phyloP scores from a whole-genome alignment of 30 jellyfish, hydroid and myxozoan genomes.

The Aurelia aurita region DNA sequence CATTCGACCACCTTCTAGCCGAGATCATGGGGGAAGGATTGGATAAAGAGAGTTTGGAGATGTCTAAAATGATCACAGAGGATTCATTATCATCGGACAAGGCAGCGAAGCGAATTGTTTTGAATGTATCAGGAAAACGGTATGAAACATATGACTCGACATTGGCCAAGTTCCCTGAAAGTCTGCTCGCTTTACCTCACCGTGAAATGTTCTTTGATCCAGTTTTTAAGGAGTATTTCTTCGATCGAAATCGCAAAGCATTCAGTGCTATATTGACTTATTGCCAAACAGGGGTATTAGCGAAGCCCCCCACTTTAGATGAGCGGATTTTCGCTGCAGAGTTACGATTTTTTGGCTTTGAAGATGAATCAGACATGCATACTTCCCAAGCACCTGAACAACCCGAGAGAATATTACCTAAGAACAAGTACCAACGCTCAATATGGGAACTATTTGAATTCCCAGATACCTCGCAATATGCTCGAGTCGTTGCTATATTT shows the following conservation, averaged over 20 bases:
- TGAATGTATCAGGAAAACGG: conserved; percentile 88
- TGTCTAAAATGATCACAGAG: conserved; percentile 31
- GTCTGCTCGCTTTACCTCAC: conserved; percentile 90
- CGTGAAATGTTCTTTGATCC: conserved; percentile 87
- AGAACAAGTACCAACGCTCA: conserved; percentile 63
- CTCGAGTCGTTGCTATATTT: conserved; percentile 85
- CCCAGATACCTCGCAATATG: conserved; percentile 89
- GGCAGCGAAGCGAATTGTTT: conserved; percentile 54
- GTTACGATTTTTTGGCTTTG: conserved; percentile 95
- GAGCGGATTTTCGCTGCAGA: conserved; percentile 96
- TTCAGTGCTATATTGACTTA: conserved; percentile 93
- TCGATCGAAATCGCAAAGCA: conserved; percentile 95
- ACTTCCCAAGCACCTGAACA: conserved; percentile 66
- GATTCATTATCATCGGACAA: conserved; percentile 8
- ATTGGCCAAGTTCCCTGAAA: conserved; percentile 87
- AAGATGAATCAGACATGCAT: conserved; percentile 90
- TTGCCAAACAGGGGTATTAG: conserved; percentile 92
- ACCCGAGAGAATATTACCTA: conserved; percentile 68
- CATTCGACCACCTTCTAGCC: conserved; percentile 61
- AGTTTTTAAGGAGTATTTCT: conserved; percentile 78
- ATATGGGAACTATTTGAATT: conserved; percentile 90
- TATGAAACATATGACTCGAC: conserved; percentile 91
- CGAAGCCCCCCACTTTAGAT: conserved; percentile 91
- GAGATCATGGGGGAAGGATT: conserved; percentile 77
- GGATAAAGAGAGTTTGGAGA: conserved; percentile 21